phyloP scores from a whole-genome alignment of 1,140 invertebrate genomes.

The Drosophila nasuta region DNA sequence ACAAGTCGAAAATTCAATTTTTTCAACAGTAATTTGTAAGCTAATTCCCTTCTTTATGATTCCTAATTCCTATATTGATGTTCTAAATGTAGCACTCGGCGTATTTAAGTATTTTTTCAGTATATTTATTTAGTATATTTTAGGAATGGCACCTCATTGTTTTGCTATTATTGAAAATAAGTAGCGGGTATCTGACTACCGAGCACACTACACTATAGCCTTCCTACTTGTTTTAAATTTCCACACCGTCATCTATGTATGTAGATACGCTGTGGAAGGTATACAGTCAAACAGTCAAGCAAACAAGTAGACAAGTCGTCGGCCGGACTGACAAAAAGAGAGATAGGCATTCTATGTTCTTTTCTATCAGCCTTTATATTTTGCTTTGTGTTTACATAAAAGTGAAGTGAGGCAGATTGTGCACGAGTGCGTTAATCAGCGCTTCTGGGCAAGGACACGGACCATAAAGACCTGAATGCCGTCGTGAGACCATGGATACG shows the following conservation, averaged over 20 bases:
- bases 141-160: too few species aligned
- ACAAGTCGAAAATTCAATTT: too few species aligned
- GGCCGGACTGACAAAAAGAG: conserved; percentile 41
- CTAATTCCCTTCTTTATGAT: too few species aligned
- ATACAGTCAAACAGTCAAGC: not conserved
- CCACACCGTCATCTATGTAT: conserved; percentile 30
- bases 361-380: conserved; percentile 76
- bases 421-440: conserved; percentile 82
- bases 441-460: conserved; percentile 63
- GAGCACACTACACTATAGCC: too few species aligned
- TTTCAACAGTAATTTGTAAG: too few species aligned
- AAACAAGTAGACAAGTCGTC: conserved; percentile 26
- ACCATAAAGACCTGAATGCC: conserved; percentile 5
- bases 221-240: conserved; percentile 5
- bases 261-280: conserved; percentile 35
- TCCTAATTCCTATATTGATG: too few species aligned
- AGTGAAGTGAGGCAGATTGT: conserved; percentile 81
- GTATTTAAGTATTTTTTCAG: too few species aligned
- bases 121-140: too few species aligned
- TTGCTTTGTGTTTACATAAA: conserved; percentile 83
- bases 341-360: conserved; percentile 71
- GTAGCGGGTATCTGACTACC: too few species aligned
- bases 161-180: too few species aligned
- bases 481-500: not conserved
- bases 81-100: too few species aligned